Evolutionary conservation across 1,140 invertebrate genomes (phyloP).

Genomic region (Leptinotarsa defecta): DNA sequence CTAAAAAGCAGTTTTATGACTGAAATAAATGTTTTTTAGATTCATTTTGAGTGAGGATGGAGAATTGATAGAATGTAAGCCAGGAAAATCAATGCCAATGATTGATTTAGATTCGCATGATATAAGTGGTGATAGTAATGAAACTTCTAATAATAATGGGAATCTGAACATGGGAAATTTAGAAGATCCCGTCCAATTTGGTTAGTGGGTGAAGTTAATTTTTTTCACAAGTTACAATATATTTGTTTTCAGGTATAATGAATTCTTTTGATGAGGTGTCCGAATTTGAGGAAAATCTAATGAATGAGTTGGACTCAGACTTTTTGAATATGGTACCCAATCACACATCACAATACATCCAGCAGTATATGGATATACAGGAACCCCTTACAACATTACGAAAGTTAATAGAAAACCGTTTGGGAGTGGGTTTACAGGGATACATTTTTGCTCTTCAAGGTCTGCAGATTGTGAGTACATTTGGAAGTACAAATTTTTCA

Average conservation of each 20-base stretch:
- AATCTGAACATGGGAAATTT: conserved; percentile 35
- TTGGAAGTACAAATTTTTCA: not conserved
- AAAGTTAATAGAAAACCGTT: conserved; percentile 74
- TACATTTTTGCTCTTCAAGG: conserved; percentile 89
- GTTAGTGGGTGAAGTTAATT: conserved; percentile 21
- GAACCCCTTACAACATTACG: conserved; percentile 77
- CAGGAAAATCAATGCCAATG: conserved; percentile 26
- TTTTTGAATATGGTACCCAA: conserved; percentile 57
- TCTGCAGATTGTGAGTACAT: conserved; percentile 67
- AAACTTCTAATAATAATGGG: conserved; percentile 28
- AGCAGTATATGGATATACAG: conserved; percentile 90
- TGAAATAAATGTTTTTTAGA: conserved; percentile 32
- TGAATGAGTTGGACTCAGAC: conserved; percentile 52
- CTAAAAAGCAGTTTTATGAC: not conserved
- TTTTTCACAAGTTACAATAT: conserved; percentile 12
- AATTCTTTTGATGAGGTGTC: conserved; percentile 40
- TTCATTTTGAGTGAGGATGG: conserved; percentile 49
- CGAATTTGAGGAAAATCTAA: conserved; percentile 50
- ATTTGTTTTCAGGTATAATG: conserved; percentile 36
- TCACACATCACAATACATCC: conserved; percentile 68
- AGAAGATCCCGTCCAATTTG: conserved; percentile 40
- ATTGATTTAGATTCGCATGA: conserved; percentile 33
- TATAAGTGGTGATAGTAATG: conserved; percentile 35
- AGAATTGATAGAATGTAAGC: conserved; percentile 42
- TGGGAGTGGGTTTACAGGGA: conserved; percentile 72